Evolutionary conservation across 2,888 invertebrate genomes (phyloP).

Genomic region (Ptychoptera contaminata): DNA sequence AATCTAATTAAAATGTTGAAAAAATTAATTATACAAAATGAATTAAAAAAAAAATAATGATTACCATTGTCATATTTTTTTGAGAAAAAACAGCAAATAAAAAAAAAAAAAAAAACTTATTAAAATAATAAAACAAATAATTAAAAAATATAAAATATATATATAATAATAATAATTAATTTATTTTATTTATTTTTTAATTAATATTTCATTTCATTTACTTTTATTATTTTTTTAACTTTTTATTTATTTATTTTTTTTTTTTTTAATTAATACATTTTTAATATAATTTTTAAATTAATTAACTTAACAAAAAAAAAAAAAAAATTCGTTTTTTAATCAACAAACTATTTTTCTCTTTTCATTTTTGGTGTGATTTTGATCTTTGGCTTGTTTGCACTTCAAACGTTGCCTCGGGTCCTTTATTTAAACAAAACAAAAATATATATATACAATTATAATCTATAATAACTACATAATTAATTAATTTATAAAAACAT

Average conservation of each 20-base stretch:
- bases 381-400: constrained; percentile 9
- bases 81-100: background rate
- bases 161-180: background rate
- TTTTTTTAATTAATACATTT: background rate
- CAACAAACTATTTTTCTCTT: constrained; percentile 9
- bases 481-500: constrained; percentile 5
- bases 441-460: constrained; percentile 3
- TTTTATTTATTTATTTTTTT: background rate
- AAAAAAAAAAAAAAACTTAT: constrained; percentile 1
- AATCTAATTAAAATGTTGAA: no score
- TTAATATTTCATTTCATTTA: background rate
- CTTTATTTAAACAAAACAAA: constrained; percentile 4
- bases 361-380: constrained; percentile 11
- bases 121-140: constrained; percentile 1
- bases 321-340: constrained; percentile 9
- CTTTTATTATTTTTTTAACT: background rate
- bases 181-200: background rate
- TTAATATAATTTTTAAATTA: constrained; percentile 1
- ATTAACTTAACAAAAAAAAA: constrained; percentile 12
- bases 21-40: no score
- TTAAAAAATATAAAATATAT: constrained; percentile 3
- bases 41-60: constrained; percentile 11
- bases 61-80: constrained; percentile 30
- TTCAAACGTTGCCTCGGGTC: constrained; percentile 6
- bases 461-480: constrained; percentile 4